A percentile compares a stretch with the other conserved stretches of the same genome.
Evolutionary conservation across 2,888 invertebrate species (phyloP).

Genomic region (Beris chalybata): DNA sequence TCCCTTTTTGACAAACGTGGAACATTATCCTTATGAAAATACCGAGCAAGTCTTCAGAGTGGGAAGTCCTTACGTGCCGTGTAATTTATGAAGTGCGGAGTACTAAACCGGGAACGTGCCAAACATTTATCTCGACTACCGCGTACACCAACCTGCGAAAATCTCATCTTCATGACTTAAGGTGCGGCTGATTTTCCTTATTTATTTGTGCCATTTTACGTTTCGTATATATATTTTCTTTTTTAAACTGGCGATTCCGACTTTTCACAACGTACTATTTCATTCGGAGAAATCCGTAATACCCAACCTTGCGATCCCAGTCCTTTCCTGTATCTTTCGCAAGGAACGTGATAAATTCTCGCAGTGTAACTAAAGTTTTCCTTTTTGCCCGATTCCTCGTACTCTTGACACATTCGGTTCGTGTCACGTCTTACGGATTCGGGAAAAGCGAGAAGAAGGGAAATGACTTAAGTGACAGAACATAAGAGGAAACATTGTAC

Average conservation of each 20-base stretch:
- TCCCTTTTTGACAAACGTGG: background rate
- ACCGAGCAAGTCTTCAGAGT: conserved; percentile 33
- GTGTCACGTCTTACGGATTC: conserved; percentile 34
- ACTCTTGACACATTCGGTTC: background rate
- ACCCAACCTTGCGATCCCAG: background rate
- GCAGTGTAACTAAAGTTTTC: conserved; percentile 31
- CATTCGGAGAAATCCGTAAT: conserved; percentile 9
- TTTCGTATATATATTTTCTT: conserved; percentile 3
- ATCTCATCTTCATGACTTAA: conserved; percentile 34
- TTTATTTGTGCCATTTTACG: conserved; percentile 31
- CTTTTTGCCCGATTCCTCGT: conserved; percentile 14
- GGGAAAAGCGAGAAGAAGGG: conserved; percentile 27
- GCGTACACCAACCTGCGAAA: conserved; percentile 14
- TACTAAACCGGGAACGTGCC: conserved; percentile 37
- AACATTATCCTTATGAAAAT: conserved; percentile 36
- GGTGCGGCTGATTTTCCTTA: conserved; percentile 34
- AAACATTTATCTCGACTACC: conserved; percentile 36
- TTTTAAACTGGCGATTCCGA: conserved; percentile 1
- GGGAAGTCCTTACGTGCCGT: conserved; percentile 36
- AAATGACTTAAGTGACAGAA: conserved; percentile 38
- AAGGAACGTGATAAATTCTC: conserved; percentile 33
- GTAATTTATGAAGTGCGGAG: conserved; percentile 39
- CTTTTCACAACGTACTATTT: conserved; percentile 14
- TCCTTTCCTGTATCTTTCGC: background rate
- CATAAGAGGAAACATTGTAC: conserved; percentile 33